phyloP scores from a whole-genome alignment of 2,113 vertebrate species.

The Puntigrus tetrazona region DNA sequence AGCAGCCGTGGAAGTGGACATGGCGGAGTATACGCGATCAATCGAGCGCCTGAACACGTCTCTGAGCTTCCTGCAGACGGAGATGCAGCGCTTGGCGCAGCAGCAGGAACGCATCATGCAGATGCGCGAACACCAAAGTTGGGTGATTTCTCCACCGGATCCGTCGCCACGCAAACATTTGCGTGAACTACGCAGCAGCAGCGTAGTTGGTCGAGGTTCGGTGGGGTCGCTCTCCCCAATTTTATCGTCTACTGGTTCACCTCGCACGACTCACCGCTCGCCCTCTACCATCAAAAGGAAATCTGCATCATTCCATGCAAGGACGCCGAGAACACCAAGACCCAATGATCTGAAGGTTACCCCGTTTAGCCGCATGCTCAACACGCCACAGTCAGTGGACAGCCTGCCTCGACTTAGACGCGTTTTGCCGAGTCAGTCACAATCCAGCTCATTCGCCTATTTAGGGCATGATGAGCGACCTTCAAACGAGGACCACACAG shows the following conservation, averaged over 20 bases:
- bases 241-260: conserved; percentile 79
- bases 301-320: conserved; percentile 83
- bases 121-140: conserved; percentile 91
- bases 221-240: conserved; percentile 79
- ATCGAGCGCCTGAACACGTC: conserved; percentile 93
- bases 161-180: conserved; percentile 89
- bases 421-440: conserved; percentile 88
- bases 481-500: conserved; percentile 31
- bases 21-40: conserved; percentile 90
- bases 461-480: conserved; percentile 81
- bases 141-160: conserved; percentile 89
- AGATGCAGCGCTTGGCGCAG: conserved; percentile 94
- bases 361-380: conserved; percentile 90
- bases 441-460: conserved; percentile 88
- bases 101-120: conserved; percentile 96
- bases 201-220: conserved; percentile 77
- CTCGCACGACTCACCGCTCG: conserved; percentile 80
- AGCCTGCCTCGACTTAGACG: conserved; percentile 90
- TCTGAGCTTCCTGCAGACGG: conserved; percentile 88
- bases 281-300: conserved; percentile 84
- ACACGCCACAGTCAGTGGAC: conserved; percentile 91
- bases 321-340: conserved; percentile 88
- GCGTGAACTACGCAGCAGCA: conserved; percentile 81
- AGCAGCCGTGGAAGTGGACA: conserved; percentile 81
- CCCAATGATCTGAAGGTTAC: conserved; percentile 91